Conservation (phyloP, 2,888 invertebrate species). For the Masnerella sp. region DNA sequence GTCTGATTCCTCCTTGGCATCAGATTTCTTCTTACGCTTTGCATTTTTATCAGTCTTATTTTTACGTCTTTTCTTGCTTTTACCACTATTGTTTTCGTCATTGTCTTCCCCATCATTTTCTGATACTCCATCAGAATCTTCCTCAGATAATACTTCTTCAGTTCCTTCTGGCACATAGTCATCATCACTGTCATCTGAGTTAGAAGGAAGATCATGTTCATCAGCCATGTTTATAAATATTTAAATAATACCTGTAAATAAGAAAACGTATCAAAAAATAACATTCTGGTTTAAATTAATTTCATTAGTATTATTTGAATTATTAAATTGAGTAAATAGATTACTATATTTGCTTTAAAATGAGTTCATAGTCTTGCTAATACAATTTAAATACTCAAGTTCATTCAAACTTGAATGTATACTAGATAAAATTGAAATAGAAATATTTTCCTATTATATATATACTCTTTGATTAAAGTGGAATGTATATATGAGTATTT, state of each 20-base stretch:
- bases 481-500: no score
- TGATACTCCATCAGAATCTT: slow-evolving; percentile 82
- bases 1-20: slow-evolving; percentile 58
- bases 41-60: slow-evolving; percentile 65
- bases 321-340: no score
- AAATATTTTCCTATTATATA: no score
- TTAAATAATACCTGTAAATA: background rate
- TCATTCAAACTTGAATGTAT: no score
- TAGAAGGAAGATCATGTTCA: slow-evolving; percentile 80
- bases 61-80: slow-evolving; percentile 56
- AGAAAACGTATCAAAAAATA: background rate
- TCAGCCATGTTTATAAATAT: slow-evolving; percentile 69
- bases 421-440: no score
- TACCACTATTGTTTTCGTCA: slow-evolving; percentile 67
- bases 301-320: no score
- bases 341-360: no score
- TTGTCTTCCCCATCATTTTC: slow-evolving; percentile 82
- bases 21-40: slow-evolving; percentile 62
- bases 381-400: no score
- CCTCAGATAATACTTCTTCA: slow-evolving; percentile 82
- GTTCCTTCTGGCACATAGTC: slow-evolving; percentile 86
- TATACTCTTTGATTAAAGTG: no score
- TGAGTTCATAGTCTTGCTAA: no score
- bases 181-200: slow-evolving; percentile 87
- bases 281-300: no score